Evolutionary conservation across 2,113 vertebrate genomes (phyloP).

Genomic region (Sceloporus undulatus): DNA sequence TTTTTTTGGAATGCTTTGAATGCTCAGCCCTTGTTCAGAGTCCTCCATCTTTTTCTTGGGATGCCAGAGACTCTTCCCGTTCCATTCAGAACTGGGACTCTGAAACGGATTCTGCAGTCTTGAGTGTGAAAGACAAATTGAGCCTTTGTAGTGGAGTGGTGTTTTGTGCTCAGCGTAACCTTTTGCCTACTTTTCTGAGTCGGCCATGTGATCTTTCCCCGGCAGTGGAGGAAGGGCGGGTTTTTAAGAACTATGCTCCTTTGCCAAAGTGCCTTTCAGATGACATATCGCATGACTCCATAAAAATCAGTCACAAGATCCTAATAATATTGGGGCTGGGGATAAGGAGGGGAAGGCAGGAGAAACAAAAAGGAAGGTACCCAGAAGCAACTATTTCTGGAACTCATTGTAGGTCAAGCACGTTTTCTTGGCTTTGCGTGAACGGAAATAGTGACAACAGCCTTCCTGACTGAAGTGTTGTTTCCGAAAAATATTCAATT

Average conservation of each 20-base stretch:
- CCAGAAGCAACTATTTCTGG: accelerated
- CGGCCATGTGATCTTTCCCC: slow-evolving; percentile 69
- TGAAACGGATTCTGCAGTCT: slow-evolving; percentile 50
- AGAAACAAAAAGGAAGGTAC: accelerated
- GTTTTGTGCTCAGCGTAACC: slow-evolving; percentile 67
- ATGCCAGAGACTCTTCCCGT: background rate
- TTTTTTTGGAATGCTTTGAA: background rate
- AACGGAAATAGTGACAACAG: background rate
- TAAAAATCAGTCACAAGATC: background rate
- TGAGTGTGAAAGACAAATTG: background rate
- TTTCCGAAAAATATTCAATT: background rate
- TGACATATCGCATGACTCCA: background rate
- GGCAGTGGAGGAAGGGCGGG: slow-evolving; percentile 39
- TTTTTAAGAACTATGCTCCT: slow-evolving; percentile 26
- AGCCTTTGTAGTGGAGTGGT: slow-evolving; percentile 5
- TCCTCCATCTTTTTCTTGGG: background rate
- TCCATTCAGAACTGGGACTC: background rate
- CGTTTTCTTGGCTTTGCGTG: accelerated
- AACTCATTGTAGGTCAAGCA: background rate
- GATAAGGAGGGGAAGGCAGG: too few relatives aligned
- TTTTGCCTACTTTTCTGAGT: slow-evolving; percentile 79
- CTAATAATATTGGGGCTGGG: background rate
- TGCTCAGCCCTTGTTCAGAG: background rate
- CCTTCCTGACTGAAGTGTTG: background rate
- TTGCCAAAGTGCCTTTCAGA: slow-evolving; percentile 11